A percentile compares a stretch with the other conserved stretches of the same genome.
Conservation (phyloP, 2,797 vertebrate genomes). For the Pseudochirops corinnae region DNA sequence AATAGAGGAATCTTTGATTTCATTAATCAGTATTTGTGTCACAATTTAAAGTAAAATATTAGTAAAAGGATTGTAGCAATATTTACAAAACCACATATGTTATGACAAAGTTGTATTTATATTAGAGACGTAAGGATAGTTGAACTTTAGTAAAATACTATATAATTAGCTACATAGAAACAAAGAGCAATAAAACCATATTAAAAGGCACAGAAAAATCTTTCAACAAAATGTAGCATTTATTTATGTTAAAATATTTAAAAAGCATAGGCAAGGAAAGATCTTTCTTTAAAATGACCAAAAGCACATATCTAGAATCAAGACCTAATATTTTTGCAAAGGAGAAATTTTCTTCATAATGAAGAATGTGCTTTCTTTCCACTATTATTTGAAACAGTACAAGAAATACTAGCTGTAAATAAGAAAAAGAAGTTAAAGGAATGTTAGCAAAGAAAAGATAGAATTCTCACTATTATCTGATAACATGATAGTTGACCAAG, state of each 20-base stretch:
- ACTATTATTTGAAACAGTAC: neutral
- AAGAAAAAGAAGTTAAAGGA: neutral
- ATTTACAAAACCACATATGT: neutral
- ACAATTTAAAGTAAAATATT: neutral
- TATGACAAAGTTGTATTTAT: neutral
- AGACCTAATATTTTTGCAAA: neutral
- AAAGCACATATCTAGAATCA: neutral
- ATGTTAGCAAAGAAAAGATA: neutral
- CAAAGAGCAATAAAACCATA: neutral
- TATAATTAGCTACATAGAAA: neutral
- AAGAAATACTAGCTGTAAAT: neutral
- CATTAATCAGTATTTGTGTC: neutral
- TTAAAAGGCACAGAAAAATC: neutral
- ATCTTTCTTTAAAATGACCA: neutral
- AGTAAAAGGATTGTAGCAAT: neutral
- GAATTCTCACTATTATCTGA: neutral
- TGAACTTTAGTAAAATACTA: neutral
- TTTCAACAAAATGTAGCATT: neutral
- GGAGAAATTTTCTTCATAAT: neutral
- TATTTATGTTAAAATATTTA: neutral
- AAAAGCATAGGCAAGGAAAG: neutral
- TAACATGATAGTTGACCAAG: neutral
- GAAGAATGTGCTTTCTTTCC: neutral
- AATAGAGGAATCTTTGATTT: neutral
- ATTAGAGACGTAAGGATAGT: neutral